phyloP scores from a whole-genome alignment of 64 coral and sea anemone genomes.

The Montipora capricornis region DNA sequence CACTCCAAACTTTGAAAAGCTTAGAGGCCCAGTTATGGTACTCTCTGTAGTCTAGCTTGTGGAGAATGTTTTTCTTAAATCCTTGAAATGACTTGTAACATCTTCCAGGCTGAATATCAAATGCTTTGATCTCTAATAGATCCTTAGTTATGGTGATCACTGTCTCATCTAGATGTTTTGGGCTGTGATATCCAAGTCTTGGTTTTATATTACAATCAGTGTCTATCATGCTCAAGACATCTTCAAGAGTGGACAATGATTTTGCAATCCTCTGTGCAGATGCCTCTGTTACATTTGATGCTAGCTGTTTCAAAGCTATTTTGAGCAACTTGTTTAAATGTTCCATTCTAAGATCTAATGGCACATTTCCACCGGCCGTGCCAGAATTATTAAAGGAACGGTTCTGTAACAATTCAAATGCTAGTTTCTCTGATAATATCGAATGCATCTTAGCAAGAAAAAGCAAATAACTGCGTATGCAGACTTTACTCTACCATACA shows the following conservation, averaged over 20 bases:
- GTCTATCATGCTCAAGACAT: slow-evolving; percentile 20
- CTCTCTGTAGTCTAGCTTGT: slow-evolving; percentile 54
- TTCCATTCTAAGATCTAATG: slow-evolving; percentile 40
- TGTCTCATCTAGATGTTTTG: slow-evolving; percentile 21
- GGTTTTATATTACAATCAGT: slow-evolving; percentile 14
- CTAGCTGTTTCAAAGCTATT: slow-evolving; percentile 45
- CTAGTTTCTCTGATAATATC: slow-evolving; percentile 25
- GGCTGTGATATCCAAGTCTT: slow-evolving; percentile 29
- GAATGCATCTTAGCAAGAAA: slow-evolving; percentile 60
- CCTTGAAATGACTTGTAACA: slow-evolving; percentile 43
- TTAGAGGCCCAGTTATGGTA: slow-evolving; percentile 43
- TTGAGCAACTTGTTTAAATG: slow-evolving; percentile 10
- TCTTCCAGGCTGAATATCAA: slow-evolving; percentile 46
- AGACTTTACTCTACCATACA: slow-evolving; percentile 49
- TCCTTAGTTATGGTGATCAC: slow-evolving; percentile 21
- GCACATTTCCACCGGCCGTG: slow-evolving; percentile 7
- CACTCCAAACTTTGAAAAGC: slow-evolving; percentile 31
- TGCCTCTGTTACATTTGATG: slow-evolving; percentile 24
- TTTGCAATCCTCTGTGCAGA: slow-evolving; percentile 37
- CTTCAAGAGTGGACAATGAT: slow-evolving; percentile 27
- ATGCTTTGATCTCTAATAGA: slow-evolving; percentile 16
- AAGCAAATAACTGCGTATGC: slow-evolving; percentile 55
- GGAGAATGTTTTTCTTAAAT: slow-evolving; percentile 53
- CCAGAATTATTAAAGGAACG: slow-evolving; percentile 3
- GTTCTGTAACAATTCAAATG: slow-evolving; percentile 60